phyloP scores from a whole-genome alignment of 2,113 vertebrate genomes.

The Gobius niger region DNA sequence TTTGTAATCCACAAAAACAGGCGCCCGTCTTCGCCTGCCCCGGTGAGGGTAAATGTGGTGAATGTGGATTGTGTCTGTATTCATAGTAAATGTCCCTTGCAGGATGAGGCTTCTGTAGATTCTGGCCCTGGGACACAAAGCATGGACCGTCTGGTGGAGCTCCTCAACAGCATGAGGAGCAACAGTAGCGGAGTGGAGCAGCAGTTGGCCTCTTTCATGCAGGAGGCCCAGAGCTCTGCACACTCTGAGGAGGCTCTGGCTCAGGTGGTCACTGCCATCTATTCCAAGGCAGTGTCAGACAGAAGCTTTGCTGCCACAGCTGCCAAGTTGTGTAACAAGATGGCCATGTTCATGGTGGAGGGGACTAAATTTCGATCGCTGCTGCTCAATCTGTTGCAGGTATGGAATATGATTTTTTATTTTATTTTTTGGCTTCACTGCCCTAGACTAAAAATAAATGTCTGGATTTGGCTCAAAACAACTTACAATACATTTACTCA shows the following conservation, averaged over 20 bases:
- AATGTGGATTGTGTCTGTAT: background rate
- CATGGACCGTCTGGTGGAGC: slow-evolving; percentile 92
- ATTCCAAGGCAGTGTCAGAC: slow-evolving; percentile 89
- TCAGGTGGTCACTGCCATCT: slow-evolving; percentile 91
- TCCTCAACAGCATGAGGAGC: slow-evolving; percentile 95
- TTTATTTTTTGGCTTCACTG: too few species aligned
- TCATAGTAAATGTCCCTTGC: slow-evolving; percentile 28
- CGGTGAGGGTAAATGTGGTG: too few species aligned
- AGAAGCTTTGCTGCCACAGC: slow-evolving; percentile 95
- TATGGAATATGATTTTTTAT: slow-evolving; percentile 45
- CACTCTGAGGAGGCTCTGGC: slow-evolving; percentile 90
- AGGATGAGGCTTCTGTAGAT: slow-evolving; percentile 86
- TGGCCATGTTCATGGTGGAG: slow-evolving; percentile 98
- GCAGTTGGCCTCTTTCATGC: slow-evolving; percentile 94
- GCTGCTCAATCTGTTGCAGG: slow-evolving; percentile 98
- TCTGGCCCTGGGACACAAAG: slow-evolving; percentile 75
- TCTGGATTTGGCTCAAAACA: too few species aligned
- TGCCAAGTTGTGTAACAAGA: slow-evolving; percentile 95
- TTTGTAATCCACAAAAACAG: too few species aligned
- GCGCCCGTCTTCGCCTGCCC: too few species aligned
- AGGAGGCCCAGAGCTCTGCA: slow-evolving; percentile 92
- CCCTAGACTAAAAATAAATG: too few species aligned
- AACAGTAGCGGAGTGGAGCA: slow-evolving; percentile 91
- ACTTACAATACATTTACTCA: too few species aligned
- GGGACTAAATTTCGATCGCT: slow-evolving; percentile 97